Base-by-base conservation (phyloP, 2,888 invertebrate genomes). In the Aspidiotus destructor region DNA sequence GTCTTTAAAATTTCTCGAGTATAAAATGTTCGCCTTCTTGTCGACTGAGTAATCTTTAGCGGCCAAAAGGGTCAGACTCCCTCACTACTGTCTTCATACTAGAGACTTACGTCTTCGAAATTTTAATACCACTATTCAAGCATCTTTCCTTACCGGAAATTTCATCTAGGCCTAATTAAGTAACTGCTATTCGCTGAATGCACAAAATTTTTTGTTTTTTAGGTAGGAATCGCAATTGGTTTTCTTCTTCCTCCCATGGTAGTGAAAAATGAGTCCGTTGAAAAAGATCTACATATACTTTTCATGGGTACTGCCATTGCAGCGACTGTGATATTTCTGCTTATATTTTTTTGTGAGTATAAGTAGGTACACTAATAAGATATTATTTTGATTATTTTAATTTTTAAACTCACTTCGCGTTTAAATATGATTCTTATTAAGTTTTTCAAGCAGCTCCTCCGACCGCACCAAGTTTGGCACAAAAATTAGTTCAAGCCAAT, bases 381-480 rank as follows among this genome's bases (percentile, higher is more conserved):
- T 16, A 16, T 17, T n/a, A 16, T 3, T 5, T 62, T 62, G 42
- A n/a, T 11, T 63, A 7, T 53, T 63, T 28, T 28, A 28, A 28
- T 28, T 28, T 28, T 28, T 5, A 28, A 28, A 28, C 28, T 28
- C 5, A 28, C 5, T 28, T 28, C 28, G 28, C 28, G n/a, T n/a
- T n/a, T n/a, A n/a, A n/a, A n/a, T n/a, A n/a, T n/a, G n/a, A n/a
- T 28, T 28, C 28, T 5, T 28, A 3, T 40, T 28, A 13, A 97
- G 96, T 94, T 78, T 97, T 97, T 81, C 87, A 89, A 77, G 86
- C 88, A 65, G 85, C 84, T 55, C 97, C 97, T 2, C 86, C 89
- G 0, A 82, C 86, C 5, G 94, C 97, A 0, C 96, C 97, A 0
- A 93, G 93, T 55, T 83, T 85, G 16, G 94, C 94, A 0, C 84